These are phyloP conservation scores for Cavia porcellus DNA, from an alignment of 2,113 vertebrate genomes.

Conservation along the genomic window DNA sequence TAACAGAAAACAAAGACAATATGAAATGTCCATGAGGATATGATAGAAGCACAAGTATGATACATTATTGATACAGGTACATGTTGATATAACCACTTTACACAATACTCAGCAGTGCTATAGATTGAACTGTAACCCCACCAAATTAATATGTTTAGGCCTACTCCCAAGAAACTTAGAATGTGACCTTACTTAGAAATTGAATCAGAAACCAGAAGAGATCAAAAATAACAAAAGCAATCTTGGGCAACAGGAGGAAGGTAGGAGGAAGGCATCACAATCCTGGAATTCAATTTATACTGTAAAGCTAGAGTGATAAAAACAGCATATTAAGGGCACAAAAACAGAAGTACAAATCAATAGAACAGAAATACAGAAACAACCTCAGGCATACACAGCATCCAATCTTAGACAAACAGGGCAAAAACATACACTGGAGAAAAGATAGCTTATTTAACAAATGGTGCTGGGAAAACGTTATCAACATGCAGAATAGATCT, in stretches of 20 bases:
- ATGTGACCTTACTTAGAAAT: not conserved
- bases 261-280: not conserved
- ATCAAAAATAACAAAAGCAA: not conserved
- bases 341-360: not conserved
- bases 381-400: not conserved
- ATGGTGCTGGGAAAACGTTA: not conserved
- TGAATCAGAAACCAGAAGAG: not conserved
- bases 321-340: not conserved
- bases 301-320: not conserved
- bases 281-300: not conserved
- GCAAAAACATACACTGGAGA: not conserved
- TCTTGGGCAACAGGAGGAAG: not conserved
- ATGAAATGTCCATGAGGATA: not conserved
- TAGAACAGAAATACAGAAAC: not conserved
- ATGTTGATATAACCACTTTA: not conserved
- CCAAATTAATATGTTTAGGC: not conserved
- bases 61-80: not conserved
- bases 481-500: not conserved
- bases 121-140: not conserved
- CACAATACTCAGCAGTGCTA: slow-evolving; percentile 1
- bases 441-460: not conserved
- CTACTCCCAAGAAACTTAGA: not conserved
- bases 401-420: not conserved
- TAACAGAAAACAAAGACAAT: not conserved
- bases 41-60: not conserved